Evolutionary conservation across 2,113 vertebrate genomes (phyloP).

Genomic region (Pardalotus punctatus): DNA sequence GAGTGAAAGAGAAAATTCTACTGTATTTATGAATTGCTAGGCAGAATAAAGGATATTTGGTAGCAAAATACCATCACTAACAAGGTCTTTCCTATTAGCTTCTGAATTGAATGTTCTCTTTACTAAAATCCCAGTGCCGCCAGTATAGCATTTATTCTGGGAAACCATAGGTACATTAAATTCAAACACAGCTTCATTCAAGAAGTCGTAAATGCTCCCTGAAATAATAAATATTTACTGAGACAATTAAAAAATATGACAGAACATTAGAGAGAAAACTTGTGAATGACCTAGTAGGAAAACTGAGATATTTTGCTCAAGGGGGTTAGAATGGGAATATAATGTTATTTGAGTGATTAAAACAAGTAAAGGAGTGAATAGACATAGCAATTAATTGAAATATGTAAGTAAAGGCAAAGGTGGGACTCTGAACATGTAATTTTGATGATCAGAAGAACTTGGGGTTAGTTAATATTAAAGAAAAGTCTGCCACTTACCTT

Average conservation of each 20-base stretch:
- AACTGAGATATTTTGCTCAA: constrained; percentile 46
- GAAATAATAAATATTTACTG: constrained; percentile 57
- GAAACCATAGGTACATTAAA: constrained; percentile 11
- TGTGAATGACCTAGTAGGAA: constrained; percentile 46
- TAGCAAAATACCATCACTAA: not conserved
- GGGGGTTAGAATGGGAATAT: constrained; percentile 26
- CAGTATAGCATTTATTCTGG: constrained; percentile 24
- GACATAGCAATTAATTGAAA: constrained; percentile 4
- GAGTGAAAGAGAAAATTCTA: constrained; percentile 4
- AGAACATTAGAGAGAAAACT: constrained; percentile 41
- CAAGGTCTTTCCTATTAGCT: not conserved
- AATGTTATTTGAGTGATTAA: constrained; percentile 39
- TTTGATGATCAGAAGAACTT: not conserved
- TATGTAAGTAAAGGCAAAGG: constrained; percentile 37
- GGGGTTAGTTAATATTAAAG: not conserved
- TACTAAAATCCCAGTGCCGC: not conserved
- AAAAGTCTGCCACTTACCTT: not conserved
- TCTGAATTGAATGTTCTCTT: not conserved
- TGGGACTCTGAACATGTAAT: not conserved
- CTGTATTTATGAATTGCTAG: not conserved
- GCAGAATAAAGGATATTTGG: not conserved
- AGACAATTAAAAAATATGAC: constrained; percentile 35
- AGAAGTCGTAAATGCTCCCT: constrained; percentile 34
- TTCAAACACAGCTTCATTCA: constrained; percentile 15
- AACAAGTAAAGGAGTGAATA: not conserved